Conservation (phyloP, 2,113 vertebrate genomes). For the Panthera tigris region DNA sequence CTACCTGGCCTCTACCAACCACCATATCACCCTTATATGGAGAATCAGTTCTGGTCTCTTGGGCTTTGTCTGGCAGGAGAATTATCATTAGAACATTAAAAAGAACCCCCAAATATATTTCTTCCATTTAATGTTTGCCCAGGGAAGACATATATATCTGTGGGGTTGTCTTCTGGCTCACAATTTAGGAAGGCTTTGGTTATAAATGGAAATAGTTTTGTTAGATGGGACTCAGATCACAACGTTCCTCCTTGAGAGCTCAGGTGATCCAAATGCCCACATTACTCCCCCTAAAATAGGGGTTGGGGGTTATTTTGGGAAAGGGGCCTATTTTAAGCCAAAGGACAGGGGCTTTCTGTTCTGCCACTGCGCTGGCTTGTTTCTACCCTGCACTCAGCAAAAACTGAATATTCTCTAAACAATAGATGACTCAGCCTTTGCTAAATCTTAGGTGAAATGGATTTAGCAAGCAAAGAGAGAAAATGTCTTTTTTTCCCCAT, state of each 20-base stretch:
- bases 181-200: background rate
- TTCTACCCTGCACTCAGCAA: slow-evolving; percentile 69
- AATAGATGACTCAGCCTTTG: slow-evolving; percentile 71
- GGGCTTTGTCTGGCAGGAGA: background rate
- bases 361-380: slow-evolving; percentile 38
- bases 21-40: background rate
- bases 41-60: background rate
- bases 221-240: background rate
- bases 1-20: background rate
- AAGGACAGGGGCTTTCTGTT: slow-evolving; percentile 70
- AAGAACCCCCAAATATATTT: background rate
- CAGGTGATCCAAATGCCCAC: background rate
- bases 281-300: slow-evolving; percentile 6
- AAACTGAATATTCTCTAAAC: slow-evolving; percentile 67
- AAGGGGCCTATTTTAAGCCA: slow-evolving; percentile 68
- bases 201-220: background rate
- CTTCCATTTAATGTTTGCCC: background rate
- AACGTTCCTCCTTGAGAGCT: background rate
- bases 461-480: slow-evolving; percentile 72
- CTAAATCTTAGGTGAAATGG: slow-evolving; percentile 69
- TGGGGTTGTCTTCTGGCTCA: background rate
- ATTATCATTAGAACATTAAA: background rate
- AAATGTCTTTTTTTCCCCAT: slow-evolving; percentile 34
- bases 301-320: slow-evolving; percentile 56
- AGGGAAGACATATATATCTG: background rate